Conservation (phyloP, 2,888 invertebrate species). For the Nymphalis polychloros region DNA sequence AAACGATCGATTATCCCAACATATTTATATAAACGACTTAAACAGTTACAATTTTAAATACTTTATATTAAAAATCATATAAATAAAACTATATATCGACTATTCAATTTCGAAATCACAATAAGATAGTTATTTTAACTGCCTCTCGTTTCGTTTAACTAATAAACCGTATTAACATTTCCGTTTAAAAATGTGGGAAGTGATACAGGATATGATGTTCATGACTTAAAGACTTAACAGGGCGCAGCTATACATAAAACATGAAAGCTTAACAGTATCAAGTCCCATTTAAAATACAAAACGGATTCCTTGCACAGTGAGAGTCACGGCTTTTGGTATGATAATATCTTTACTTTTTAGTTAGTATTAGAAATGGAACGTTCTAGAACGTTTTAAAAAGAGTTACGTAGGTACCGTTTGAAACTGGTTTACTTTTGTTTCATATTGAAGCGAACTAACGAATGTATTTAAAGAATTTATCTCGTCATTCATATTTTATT, state of each 20-base stretch:
- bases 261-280: slow-evolving; percentile 38
- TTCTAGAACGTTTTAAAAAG: not conserved
- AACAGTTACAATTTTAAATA: too few species aligned
- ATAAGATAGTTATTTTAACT: not conserved
- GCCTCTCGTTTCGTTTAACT: not conserved
- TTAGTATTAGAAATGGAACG: not conserved
- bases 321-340: slow-evolving; percentile 27
- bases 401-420: too few species aligned
- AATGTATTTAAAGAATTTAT: too few species aligned
- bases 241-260: slow-evolving; percentile 38
- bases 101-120: not conserved
- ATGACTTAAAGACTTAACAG: slow-evolving; percentile 37
- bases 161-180: slow-evolving; percentile 23
- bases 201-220: slow-evolving; percentile 37
- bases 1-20: too few species aligned
- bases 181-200: slow-evolving; percentile 35
- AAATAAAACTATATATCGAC: too few species aligned
- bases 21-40: too few species aligned
- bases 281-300: slow-evolving; percentile 37
- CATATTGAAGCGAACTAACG: too few species aligned
- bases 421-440: too few species aligned
- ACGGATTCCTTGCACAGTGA: slow-evolving; percentile 31
- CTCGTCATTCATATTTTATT: too few species aligned
- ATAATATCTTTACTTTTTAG: slow-evolving; percentile 23
- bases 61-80: too few species aligned